Evolutionary conservation across 2,797 vertebrate genomes (phyloP).

Genomic region (Natrix natrix): DNA sequence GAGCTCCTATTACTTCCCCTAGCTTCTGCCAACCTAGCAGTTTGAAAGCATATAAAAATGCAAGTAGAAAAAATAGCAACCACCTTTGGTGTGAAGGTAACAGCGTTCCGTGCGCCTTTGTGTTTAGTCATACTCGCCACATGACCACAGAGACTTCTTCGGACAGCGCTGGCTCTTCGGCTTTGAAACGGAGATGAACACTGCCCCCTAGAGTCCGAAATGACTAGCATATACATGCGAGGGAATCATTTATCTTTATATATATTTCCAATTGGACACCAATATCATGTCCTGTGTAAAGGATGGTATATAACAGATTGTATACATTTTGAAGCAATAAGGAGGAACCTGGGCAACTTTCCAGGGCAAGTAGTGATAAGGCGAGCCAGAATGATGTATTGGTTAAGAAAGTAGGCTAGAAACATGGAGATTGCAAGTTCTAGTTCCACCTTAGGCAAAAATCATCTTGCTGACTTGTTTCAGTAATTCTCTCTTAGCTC

Average conservation of each 20-base stretch:
- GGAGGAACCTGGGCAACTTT: neutral
- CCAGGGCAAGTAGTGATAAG: neutral
- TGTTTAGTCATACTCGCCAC: no score
- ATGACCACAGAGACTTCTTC: no score
- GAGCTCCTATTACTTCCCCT: no score
- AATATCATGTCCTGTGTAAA: neutral
- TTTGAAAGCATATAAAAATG: no score
- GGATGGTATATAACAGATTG: neutral
- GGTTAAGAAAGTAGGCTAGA: neutral
- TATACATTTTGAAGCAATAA: neutral
- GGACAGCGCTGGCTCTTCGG: no score
- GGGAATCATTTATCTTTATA: neutral
- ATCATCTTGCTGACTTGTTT: neutral
- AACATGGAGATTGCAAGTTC: neutral
- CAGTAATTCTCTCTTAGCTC: neutral
- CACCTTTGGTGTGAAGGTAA: no score
- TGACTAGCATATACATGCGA: no score
- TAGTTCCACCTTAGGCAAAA: neutral
- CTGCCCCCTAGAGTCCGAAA: no score
- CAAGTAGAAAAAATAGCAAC: no score
- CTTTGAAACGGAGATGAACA: no score
- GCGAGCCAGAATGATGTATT: neutral
- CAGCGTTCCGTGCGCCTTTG: no score
- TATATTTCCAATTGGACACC: neutral
- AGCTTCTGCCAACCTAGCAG: no score